phyloP scores from a whole-genome alignment of 2,797 vertebrate genomes.

The Pempheris klunzingeri region DNA sequence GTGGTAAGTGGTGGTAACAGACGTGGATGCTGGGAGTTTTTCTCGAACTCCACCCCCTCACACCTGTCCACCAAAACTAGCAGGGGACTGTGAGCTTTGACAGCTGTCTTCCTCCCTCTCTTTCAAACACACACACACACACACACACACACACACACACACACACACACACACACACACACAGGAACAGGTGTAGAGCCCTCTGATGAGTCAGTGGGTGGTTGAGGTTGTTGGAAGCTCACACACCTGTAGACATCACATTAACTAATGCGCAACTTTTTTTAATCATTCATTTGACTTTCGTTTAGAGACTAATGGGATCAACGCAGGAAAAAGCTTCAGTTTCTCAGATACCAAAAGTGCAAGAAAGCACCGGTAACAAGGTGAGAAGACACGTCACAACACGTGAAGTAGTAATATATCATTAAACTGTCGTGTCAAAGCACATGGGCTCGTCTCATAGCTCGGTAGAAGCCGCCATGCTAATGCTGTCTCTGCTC shows the following conservation, averaged over 20 bases:
- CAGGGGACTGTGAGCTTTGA: conserved; percentile 68
- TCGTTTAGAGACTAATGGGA: neutral
- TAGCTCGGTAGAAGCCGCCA: neutral
- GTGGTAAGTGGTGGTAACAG: conserved; percentile 20
- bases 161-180: conserved; percentile 23
- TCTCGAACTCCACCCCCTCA: conserved; percentile 55
- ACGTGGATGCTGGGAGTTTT: conserved; percentile 41
- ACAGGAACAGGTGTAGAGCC: conserved; percentile 55
- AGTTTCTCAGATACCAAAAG: neutral
- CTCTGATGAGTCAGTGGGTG: conserved; percentile 56
- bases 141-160: conserved; percentile 25
- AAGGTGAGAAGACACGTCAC: neutral
- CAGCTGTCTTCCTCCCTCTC: conserved; percentile 67
- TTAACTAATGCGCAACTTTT: neutral
- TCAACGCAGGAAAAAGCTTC: neutral
- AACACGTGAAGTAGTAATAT: too few relatives aligned
- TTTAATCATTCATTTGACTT: conserved; percentile 13
- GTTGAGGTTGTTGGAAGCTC: conserved; percentile 37
- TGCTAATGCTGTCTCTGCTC: neutral
- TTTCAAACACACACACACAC: conserved; percentile 36
- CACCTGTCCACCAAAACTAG: conserved; percentile 77
- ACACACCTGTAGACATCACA: conserved; percentile 20
- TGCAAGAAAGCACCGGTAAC: too few relatives aligned
- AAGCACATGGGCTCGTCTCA: neutral
- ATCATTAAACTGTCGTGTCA: neutral